phyloP scores from a whole-genome alignment of 2,113 vertebrate species.

The Cercocebus atys region DNA sequence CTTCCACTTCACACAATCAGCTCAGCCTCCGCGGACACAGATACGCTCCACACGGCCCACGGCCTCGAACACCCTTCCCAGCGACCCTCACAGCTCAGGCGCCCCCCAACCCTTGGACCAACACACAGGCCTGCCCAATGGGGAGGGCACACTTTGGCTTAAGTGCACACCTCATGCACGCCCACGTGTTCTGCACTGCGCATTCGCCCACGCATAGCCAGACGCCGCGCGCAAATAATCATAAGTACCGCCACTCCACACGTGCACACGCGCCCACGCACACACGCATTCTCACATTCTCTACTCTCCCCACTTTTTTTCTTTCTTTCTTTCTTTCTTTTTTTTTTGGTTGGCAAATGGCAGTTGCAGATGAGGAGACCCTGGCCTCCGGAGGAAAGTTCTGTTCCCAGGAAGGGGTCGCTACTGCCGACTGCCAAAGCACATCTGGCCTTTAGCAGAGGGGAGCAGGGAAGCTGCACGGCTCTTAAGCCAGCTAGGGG shows the following conservation, averaged over 20 bases:
- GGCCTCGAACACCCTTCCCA: neutral
- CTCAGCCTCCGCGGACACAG: neutral
- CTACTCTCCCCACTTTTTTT: neutral
- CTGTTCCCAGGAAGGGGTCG: neutral
- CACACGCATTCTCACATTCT: neutral
- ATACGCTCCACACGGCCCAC: neutral
- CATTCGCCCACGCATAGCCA: neutral
- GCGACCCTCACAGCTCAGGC: neutral
- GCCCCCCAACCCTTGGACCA: neutral
- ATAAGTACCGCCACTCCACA: too few relatives aligned
- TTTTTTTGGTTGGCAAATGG: neutral
- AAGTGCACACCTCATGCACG: neutral
- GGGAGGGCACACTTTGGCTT: neutral
- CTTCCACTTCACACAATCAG: neutral
- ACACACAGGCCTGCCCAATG: neutral
- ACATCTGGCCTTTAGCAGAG: neutral
- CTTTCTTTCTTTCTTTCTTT: neutral
- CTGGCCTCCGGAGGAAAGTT: neutral
- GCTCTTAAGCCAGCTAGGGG: neutral
- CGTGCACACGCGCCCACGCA: neutral
- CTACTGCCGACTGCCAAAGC: neutral
- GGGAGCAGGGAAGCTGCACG: neutral
- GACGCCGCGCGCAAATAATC: neutral
- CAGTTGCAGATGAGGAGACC: neutral
- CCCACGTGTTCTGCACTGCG: neutral